Evolutionary conservation across 35 echinoderm and acorn worm genomes (phyloP).

Genomic region (Anneissia japonica): DNA sequence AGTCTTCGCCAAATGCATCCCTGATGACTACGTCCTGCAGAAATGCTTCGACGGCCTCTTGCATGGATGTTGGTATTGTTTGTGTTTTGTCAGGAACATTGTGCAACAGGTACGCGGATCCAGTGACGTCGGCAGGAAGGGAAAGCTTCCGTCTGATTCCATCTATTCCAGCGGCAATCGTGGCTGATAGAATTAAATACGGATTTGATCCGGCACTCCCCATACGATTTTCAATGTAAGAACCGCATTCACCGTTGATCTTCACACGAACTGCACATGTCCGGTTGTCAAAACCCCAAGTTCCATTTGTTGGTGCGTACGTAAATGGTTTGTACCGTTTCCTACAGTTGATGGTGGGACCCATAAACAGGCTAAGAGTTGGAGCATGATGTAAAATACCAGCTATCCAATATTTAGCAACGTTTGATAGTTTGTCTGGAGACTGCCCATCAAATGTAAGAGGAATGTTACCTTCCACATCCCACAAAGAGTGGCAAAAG

Average conservation of each 20-base stretch:
- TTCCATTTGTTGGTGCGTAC: slow-evolving; percentile 40
- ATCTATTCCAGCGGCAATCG: slow-evolving; percentile 55
- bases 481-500: slow-evolving; percentile 59
- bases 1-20: slow-evolving; percentile 49
- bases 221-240: slow-evolving; percentile 46
- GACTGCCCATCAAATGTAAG: slow-evolving; percentile 5
- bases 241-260: slow-evolving; percentile 15
- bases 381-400: slow-evolving; percentile 50
- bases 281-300: slow-evolving; percentile 60
- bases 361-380: slow-evolving; percentile 25
- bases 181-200: slow-evolving; percentile 46
- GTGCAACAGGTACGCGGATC: neutral
- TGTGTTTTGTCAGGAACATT: slow-evolving; percentile 24
- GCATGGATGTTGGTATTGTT: slow-evolving; percentile 34
- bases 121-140: slow-evolving; percentile 27
- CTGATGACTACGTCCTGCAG: slow-evolving; percentile 33
- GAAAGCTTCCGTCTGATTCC: slow-evolving; percentile 45
- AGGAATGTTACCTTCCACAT: slow-evolving; percentile 12
- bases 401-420: slow-evolving; percentile 50
- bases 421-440: slow-evolving; percentile 17
- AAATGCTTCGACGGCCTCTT: slow-evolving; percentile 44
- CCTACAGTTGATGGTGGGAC: slow-evolving; percentile 39
- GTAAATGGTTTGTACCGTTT: slow-evolving; percentile 16
- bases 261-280: slow-evolving; percentile 38
- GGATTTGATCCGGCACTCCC: slow-evolving; percentile 54